Evolutionary conservation across 2,888 invertebrate genomes (phyloP), one percentile per base, ranked within the genome.

Genomic region (Eristalis pertinax): DNA sequence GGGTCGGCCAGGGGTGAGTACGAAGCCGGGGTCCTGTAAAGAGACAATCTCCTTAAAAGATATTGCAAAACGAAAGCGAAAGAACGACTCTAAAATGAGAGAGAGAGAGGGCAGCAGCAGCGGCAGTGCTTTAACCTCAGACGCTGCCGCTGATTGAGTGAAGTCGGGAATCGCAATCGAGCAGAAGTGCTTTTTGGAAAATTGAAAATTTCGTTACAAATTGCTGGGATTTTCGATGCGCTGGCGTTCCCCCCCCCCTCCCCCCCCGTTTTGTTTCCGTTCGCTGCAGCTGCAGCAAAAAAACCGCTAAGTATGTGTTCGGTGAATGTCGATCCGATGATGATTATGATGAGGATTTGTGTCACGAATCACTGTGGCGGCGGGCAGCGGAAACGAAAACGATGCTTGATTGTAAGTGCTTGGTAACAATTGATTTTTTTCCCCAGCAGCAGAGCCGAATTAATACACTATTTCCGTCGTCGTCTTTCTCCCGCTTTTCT

Each of bases 181-280:
- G 43, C 19, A 19, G 19, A 80, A 72, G 67, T 81, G 62, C 60
- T 76, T 81, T 80, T 72, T 67, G 19, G 60, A 65, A 81, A 84
- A 81, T 67, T 81, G 67, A 76, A 81, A 70, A 81, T 76, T 50
- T 80, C 80, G 69, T 84, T 67, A 67, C 70, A 70, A 81, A 76
- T 70, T 65, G 41, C 43, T 58, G 70, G n/a, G 69, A 80, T 75
- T 84, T 80, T 84, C 43, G 50, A 65, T 80, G 35, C 22, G 15
- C 24, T 83, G 15, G 19, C 38, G 24, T 73, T 70, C 32, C 4
- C 5, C 5, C 26, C 26, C n/a, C n/a, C n/a, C n/a, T n/a, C n/a
- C n/a, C n/a, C n/a, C n/a, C n/a, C n/a, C 38, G 22, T 67, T 62
- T 67, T 80, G 68, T 38, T 74, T 68, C 38, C n/a, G 56, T 64